phyloP scores from a whole-genome alignment of 2,113 vertebrate genomes.

The Nicator chloris region DNA sequence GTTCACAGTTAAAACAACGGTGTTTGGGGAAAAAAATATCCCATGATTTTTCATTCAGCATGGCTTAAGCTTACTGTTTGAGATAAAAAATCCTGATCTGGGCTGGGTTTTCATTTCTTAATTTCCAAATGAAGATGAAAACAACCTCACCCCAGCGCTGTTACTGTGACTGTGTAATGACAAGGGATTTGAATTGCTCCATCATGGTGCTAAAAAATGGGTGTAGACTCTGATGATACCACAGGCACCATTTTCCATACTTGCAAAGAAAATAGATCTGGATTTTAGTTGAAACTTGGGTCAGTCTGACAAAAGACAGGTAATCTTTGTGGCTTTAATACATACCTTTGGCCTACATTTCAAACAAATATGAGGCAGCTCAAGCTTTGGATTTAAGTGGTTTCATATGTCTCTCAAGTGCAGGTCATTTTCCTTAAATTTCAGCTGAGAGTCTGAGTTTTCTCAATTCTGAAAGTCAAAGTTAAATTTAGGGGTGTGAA shows the following conservation, averaged over 20 bases:
- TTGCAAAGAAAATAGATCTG: not conserved
- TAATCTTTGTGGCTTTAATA: conserved; percentile 33
- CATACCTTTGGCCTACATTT: conserved; percentile 18
- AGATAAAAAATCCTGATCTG: not conserved
- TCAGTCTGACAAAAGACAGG: conserved; percentile 51
- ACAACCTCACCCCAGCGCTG: not conserved
- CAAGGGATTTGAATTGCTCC: not conserved
- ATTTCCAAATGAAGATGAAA: not conserved
- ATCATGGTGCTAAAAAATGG: not conserved
- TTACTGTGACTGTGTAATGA: not conserved
- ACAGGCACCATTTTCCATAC: not conserved
- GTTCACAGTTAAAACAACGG: not conserved
- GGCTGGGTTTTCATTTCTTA: not conserved
- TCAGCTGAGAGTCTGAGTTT: not conserved
- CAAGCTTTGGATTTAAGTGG: conserved; percentile 21
- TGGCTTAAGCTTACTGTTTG: not conserved
- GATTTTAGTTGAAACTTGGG: conserved; percentile 11
- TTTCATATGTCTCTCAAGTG: conserved; percentile 28
- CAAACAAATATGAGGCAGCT: conserved; percentile 21
- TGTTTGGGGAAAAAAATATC: not conserved
- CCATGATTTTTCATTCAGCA: not conserved
- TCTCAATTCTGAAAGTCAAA: conserved; percentile 8
- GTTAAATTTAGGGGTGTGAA: conserved; percentile 47
- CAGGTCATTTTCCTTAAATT: conserved; percentile 36
- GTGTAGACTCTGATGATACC: not conserved